Base-by-base conservation (phyloP, 2,888 invertebrate genomes). In the Athalia cordata region DNA sequence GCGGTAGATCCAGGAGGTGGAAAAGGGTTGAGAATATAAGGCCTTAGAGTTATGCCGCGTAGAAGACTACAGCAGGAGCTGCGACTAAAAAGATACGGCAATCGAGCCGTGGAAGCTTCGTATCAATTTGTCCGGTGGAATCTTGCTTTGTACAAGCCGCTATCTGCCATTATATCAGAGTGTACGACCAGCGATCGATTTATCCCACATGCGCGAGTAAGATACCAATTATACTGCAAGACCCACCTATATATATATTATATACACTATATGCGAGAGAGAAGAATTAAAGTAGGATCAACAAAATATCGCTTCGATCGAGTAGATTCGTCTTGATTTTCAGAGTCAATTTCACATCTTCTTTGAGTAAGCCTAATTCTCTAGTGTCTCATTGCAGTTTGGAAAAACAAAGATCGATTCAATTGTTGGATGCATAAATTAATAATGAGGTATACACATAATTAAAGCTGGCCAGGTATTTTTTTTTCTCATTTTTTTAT, bases 121-220 rank as follows among this genome's bases (percentile, higher is more conserved):
- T 88, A 88, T 88, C 88, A 88, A 88, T 88, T 88, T 88, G 88
- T 88, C 87, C 85, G 84, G 81, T 82, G 81, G 86, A 85, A 86
- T 85, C 85, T 85, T 85, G 87, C 87, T 88, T 88, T 88, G 87
- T 88, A 83, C 84, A 81, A 82, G 88, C 88, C 88, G 88, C 88
- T 88, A 88, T 88, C 88, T 87, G 81, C 82, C 86, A 86, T 88
- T 88, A 87, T 87, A 88, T 88, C 88, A 88, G 87, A 87, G 81
- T 84, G 83, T 84, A 77, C 77, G 59, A 79, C 74, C 61, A 66
- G 78, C 79, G 84, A 86, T 86, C 86, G 86, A 86, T 87, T 87
- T 86, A 85, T 86, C 84, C 84, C 81, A 79, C 78, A 80, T 79
- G 79, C 29, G 29, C 78, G 81, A 81, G 81, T 84, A 84, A 86